These are phyloP conservation scores for Pteropus rufus DNA, from an alignment of 2,797 vertebrate species.

Conservation along the genomic window DNA sequence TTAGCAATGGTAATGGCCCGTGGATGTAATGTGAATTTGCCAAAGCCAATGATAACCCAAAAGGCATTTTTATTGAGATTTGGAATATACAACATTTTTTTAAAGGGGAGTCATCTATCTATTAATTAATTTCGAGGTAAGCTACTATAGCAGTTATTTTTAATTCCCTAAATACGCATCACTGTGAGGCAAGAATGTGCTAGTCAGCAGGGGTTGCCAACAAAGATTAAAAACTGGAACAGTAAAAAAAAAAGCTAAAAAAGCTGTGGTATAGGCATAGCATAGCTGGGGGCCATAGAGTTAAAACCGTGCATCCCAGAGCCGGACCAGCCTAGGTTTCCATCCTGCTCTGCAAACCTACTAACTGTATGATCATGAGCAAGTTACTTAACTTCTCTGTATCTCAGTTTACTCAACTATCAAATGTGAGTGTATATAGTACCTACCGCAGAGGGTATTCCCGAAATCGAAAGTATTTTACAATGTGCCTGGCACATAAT, in stretches of 20 bases:
- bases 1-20: constrained; percentile 69
- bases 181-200: constrained; percentile 54
- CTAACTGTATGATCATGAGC: neutral
- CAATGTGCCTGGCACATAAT: neutral
- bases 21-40: constrained; percentile 65
- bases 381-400: neutral
- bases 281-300: neutral
- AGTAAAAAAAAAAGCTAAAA: neutral
- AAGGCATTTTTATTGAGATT: constrained; percentile 64
- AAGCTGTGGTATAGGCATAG: neutral
- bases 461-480: constrained; percentile 1
- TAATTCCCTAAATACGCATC: constrained; percentile 70
- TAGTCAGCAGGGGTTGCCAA: constrained; percentile 51
- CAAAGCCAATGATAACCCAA: constrained; percentile 60
- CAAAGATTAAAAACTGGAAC: constrained; percentile 59
- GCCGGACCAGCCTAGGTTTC: neutral
- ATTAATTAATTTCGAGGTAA: constrained; percentile 73
- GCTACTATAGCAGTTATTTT: constrained; percentile 61
- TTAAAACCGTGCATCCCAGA: neutral
- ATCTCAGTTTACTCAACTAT: neutral
- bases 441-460: neutral
- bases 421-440: neutral
- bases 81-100: constrained; percentile 65
- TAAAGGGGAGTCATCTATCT: constrained; percentile 66
- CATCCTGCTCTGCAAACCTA: neutral